Conservation (phyloP, 1,140 invertebrate species). For the Diachasmimorpha longicaudata region DNA sequence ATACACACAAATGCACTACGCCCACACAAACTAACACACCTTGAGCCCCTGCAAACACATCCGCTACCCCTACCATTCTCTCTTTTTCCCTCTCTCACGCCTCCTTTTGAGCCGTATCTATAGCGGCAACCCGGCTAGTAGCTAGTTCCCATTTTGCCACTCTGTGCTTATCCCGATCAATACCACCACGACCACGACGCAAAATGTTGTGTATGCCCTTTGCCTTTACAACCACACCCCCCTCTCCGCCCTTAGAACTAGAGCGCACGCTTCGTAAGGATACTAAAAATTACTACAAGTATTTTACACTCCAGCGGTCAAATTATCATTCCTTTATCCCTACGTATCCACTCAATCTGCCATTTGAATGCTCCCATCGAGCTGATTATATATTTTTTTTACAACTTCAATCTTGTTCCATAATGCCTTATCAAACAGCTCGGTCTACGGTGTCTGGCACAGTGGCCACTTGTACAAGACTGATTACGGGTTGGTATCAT, state of each 20-base stretch:
- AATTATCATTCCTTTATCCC: not conserved
- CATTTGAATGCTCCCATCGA: not conserved
- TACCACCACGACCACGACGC: constrained; percentile 30
- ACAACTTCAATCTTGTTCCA: not conserved
- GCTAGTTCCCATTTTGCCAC: constrained; percentile 32
- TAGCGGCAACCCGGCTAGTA: constrained; percentile 28
- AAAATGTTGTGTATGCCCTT: constrained; percentile 25
- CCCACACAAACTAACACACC: no score
- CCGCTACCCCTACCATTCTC: not conserved
- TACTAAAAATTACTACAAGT: constrained; percentile 2
- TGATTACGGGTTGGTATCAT: not conserved
- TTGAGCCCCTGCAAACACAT: not conserved
- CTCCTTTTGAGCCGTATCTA: constrained; percentile 12
- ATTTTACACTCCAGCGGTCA: not conserved
- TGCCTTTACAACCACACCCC: constrained; percentile 27
- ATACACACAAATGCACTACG: not conserved
- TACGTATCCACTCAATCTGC: not conserved
- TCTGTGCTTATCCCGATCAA: constrained; percentile 37
- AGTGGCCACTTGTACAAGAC: not conserved
- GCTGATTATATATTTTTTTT: not conserved
- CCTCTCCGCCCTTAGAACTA: not conserved
- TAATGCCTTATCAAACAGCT: not conserved
- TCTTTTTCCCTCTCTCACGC: constrained; percentile 7
- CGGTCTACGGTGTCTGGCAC: not conserved
- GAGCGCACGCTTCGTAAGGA: not conserved